A percentile compares a stretch with the other conserved stretches of the same genome.
These are phyloP conservation scores for Drosophila pegasa DNA, from an alignment of 2,888 invertebrate species.

Conservation along the genomic window DNA sequence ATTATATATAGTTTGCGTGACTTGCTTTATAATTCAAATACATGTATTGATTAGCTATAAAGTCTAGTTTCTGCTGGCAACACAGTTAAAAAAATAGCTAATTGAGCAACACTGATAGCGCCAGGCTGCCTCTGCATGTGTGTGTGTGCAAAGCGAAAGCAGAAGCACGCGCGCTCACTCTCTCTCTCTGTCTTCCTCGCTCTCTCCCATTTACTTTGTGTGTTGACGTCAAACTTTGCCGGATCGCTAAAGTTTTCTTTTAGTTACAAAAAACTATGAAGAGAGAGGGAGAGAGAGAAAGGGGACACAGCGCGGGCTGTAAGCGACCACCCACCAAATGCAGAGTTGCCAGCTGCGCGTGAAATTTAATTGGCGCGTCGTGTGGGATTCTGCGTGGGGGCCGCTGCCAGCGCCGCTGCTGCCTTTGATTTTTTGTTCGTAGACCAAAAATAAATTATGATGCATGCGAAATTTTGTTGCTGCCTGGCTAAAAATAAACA, in stretches of 20 bases:
- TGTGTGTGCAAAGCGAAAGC: constrained; percentile 45
- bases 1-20: too few relatives aligned
- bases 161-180: constrained; percentile 35
- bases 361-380: constrained; percentile 45
- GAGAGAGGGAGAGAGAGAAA: neutral
- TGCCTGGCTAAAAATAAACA: constrained; percentile 64
- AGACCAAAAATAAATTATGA: constrained; percentile 76
- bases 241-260: constrained; percentile 55
- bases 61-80: neutral
- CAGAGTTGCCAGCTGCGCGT: constrained; percentile 65
- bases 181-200: neutral
- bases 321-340: constrained; percentile 54
- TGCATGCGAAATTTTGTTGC: constrained; percentile 65
- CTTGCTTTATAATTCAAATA: neutral
- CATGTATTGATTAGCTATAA: neutral
- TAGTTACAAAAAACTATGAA: constrained; percentile 15
- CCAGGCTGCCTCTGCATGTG: neutral
- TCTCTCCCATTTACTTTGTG: constrained; percentile 7
- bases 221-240: constrained; percentile 41
- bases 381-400: constrained; percentile 53
- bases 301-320: neutral
- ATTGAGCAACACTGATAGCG: constrained; percentile 9
- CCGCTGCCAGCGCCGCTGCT: constrained; percentile 7
- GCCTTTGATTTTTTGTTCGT: constrained; percentile 46
- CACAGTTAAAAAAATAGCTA: neutral